Base-by-base conservation (phyloP, 2,113 vertebrate species). In the Hippolais icterina region DNA sequence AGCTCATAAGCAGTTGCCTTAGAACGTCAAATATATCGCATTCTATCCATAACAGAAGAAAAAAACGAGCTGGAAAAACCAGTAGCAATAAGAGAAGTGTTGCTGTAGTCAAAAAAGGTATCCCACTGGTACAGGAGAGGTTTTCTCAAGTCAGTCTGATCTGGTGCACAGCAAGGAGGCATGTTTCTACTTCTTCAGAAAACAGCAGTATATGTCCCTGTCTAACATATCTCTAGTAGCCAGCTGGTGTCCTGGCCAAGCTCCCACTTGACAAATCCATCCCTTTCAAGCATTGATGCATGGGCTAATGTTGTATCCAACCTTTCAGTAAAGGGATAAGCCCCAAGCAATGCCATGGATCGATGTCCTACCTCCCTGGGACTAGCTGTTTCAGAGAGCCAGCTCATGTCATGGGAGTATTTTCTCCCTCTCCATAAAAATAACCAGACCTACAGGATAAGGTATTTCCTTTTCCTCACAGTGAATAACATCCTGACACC, bases 391-490 rank as follows among this genome's bases (percentile, higher is more conserved):
- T 68, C 22, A 70, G 52, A 66, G 39, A 54, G 11, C 21, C 31
- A 69, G 0, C 46, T 85, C 20, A n/a, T 64, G 22, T 76, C 49
- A 27, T 28, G 16, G n/a, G 18, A 89, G 37, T 41, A n/a, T 84
- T 56, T 75, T 94, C 28, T 81, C 54, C 17, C 24, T 87, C 47
- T 53, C 47, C 74, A 3, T 91, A 78, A 90, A 91, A 96, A 88
- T 93, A 91, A 83, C 53, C 29, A 54, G 74, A 66, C 44, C 29
- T 88, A 70, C 59, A 93, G 82, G 93, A 86, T 83, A 85, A 87
- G 12, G 20, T 85, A 52, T 91, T 95, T 96, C 90, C 87, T 90
- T 93, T 90, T 91, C 87, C 89, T 91, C 27, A 47, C 33, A 14
- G 12, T 89, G 63, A 89, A 14, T 94, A 91, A 87, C 74, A 95